Percentiles rank a stretch among this genome's conserved stretches.
These are phyloP conservation scores for Osmerus mordax DNA, from an alignment of 2,113 vertebrate species.

Conservation along the genomic window DNA sequence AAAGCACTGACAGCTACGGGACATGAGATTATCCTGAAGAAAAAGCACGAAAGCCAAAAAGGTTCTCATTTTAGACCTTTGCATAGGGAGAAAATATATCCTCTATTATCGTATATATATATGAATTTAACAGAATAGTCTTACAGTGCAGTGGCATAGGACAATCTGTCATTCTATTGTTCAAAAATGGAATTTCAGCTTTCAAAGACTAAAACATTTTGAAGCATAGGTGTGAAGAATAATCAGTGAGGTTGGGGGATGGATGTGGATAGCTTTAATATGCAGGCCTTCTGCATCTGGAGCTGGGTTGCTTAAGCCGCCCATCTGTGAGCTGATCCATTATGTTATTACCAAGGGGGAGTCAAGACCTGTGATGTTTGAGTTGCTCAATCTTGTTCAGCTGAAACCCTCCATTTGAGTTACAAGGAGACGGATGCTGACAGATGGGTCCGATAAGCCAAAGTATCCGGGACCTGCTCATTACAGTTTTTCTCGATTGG, in stretches of 20 bases:
- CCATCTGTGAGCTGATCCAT: slow-evolving; percentile 43
- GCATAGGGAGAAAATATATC: no score
- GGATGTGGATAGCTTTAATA: no score
- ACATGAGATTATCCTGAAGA: not conserved
- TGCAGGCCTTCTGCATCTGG: not conserved
- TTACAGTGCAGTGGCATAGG: no score
- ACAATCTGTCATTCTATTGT: no score
- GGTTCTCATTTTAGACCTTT: no score
- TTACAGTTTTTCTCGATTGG: no score
- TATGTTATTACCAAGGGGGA: slow-evolving; percentile 30
- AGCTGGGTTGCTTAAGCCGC: not conserved
- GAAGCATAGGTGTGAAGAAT: not conserved
- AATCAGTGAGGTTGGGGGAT: no score
- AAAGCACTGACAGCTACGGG: slow-evolving; percentile 19
- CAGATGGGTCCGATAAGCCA: slow-evolving; percentile 38
- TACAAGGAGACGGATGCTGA: slow-evolving; percentile 55
- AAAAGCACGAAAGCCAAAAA: not conserved
- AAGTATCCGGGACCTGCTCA: slow-evolving; percentile 38
- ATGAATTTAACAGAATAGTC: no score
- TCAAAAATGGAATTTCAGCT: not conserved
- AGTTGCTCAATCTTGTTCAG: slow-evolving; percentile 43
- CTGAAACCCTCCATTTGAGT: slow-evolving; percentile 55
- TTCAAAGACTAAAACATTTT: not conserved
- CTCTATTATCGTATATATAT: no score
- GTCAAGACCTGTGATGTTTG: slow-evolving; percentile 49